Conservation (phyloP, 2,113 vertebrate species). For the Lepisosteus oculatus region DNA sequence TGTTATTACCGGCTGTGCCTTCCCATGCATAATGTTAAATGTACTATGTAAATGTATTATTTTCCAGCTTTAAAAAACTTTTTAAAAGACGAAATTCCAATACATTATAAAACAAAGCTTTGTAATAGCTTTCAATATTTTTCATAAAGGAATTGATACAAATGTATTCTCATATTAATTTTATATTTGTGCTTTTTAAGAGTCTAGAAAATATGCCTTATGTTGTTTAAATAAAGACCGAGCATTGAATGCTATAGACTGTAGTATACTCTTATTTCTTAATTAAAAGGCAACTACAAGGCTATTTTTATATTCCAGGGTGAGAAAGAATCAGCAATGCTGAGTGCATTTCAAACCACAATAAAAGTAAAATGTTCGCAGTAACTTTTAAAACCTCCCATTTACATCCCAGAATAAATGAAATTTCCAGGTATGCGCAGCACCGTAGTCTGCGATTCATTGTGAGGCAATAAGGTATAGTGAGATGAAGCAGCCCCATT, state of each 20-base stretch:
- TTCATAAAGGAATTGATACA: slow-evolving; percentile 66
- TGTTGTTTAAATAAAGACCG: slow-evolving; percentile 56
- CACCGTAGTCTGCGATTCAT: too few species aligned
- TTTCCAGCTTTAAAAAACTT: slow-evolving; percentile 76
- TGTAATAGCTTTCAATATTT: slow-evolving; percentile 69
- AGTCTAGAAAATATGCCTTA: slow-evolving; percentile 68
- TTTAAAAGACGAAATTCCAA: slow-evolving; percentile 66
- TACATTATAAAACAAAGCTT: slow-evolving; percentile 71
- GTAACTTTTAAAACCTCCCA: too few species aligned
- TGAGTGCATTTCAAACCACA: too few species aligned
- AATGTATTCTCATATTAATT: slow-evolving; percentile 68
- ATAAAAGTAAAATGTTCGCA: too few species aligned
- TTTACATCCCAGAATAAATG: too few species aligned
- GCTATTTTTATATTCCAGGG: too few species aligned
- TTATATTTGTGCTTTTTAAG: slow-evolving; percentile 80
- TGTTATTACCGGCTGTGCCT: slow-evolving; percentile 93
- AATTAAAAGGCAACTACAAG: too few species aligned
- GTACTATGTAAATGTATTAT: slow-evolving; percentile 78
- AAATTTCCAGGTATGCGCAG: too few species aligned
- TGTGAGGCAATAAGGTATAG: too few species aligned
- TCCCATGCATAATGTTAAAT: slow-evolving; percentile 68
- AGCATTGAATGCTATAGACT: slow-evolving; percentile 43
- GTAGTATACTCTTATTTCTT: too few species aligned
- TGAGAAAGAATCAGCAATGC: too few species aligned
- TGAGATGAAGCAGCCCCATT: too few species aligned